A percentile compares a stretch with the other conserved stretches of the same genome.
phyloP scores from a whole-genome alignment of 2,797 vertebrate genomes.

The Trachops cirrhosus region DNA sequence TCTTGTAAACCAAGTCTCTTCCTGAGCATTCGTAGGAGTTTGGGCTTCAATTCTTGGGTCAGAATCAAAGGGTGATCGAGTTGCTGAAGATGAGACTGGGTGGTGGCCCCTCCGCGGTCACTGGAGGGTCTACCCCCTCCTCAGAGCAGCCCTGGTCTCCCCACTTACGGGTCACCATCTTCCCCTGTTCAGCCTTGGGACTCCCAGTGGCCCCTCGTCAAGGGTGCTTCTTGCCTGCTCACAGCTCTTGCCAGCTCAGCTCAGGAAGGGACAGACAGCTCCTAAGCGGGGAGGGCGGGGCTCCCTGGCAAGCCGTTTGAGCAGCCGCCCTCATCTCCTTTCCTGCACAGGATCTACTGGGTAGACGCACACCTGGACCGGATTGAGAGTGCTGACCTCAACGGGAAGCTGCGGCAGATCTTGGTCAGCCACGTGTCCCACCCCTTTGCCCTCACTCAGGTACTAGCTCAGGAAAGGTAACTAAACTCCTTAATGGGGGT shows the following conservation, averaged over 20 bases:
- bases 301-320: neutral
- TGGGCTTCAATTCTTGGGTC: neutral
- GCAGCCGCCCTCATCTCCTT: neutral
- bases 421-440: conserved; percentile 95
- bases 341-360: conserved; percentile 93
- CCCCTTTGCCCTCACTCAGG: conserved; percentile 98
- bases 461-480: conserved; percentile 75
- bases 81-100: neutral
- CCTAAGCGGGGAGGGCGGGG: neutral
- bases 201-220: neutral
- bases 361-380: conserved; percentile 98
- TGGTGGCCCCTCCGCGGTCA: neutral
- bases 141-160: neutral
- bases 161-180: neutral
- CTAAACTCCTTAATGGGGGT: neutral
- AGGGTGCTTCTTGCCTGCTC: neutral
- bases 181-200: neutral
- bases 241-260: neutral
- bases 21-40: neutral
- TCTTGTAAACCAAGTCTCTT: neutral
- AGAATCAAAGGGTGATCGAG: neutral
- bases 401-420: conserved; percentile 94
- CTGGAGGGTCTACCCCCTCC: neutral
- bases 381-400: conserved; percentile 97
- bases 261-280: neutral